Evolutionary conservation across 2,797 vertebrate genomes (phyloP).

Genomic region (Danio aesculapii): DNA sequence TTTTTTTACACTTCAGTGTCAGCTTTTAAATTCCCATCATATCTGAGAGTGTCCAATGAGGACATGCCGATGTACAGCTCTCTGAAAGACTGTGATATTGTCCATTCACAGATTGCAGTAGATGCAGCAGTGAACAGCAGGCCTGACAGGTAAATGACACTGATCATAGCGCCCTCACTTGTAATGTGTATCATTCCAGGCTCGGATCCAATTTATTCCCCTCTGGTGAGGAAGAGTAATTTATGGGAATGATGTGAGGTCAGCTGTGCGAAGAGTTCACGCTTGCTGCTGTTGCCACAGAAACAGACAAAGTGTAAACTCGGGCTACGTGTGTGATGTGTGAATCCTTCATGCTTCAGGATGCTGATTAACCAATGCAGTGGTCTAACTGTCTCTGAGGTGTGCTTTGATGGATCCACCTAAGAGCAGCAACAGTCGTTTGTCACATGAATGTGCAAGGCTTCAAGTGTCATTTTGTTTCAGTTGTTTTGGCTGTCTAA

Average conservation of each 20-base stretch:
- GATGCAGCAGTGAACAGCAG: slow-evolving; percentile 12
- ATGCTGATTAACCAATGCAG: slow-evolving; percentile 8
- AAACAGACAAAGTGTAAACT: slow-evolving; percentile 10
- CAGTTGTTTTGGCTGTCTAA: too few relatives aligned
- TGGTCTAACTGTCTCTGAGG: background rate
- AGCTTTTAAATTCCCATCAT: background rate
- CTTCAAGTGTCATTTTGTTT: too few relatives aligned
- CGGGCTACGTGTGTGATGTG: background rate
- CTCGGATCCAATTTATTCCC: slow-evolving; percentile 17
- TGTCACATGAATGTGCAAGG: too few relatives aligned
- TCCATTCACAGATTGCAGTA: background rate
- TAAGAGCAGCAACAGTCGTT: too few relatives aligned
- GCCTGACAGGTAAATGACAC: slow-evolving; percentile 16
- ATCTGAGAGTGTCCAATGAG: background rate
- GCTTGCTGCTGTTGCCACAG: slow-evolving; percentile 27
- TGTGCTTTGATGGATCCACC: background rate
- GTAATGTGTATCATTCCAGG: background rate
- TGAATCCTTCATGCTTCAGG: slow-evolving; percentile 6
- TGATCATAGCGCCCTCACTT: slow-evolving; percentile 6
- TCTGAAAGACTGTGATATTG: background rate
- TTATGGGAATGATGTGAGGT: slow-evolving; percentile 36
- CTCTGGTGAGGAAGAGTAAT: slow-evolving; percentile 11
- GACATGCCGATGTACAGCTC: background rate
- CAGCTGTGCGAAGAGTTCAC: slow-evolving; percentile 5
- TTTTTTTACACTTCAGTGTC: background rate